Conservation (phyloP, 2,888 invertebrate species). For the Cerceris rybyensis region DNA sequence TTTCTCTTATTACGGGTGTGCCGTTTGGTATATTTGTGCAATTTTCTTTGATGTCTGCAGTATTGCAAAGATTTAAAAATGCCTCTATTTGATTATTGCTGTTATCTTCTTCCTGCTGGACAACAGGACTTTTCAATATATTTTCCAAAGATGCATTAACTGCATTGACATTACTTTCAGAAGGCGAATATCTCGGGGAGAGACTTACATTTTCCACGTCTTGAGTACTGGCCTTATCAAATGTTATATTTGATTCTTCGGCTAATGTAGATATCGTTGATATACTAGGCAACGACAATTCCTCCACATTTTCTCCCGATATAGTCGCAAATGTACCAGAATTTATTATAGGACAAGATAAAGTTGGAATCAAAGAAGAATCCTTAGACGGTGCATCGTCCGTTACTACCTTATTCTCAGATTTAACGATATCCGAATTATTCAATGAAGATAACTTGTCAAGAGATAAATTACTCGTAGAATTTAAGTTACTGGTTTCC, state of each 20-base stretch:
- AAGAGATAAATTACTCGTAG: constrained; percentile 15
- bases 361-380: background rate
- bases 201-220: background rate
- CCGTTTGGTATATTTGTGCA: constrained; percentile 1
- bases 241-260: constrained; percentile 12
- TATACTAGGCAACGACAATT: constrained; percentile 36
- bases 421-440: background rate
- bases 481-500: constrained; percentile 20
- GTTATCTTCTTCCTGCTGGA: background rate
- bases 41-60: background rate
- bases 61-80: background rate
- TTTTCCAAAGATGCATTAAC: background rate
- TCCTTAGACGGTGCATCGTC: constrained; percentile 6
- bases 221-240: background rate
- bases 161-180: background rate
- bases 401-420: background rate
- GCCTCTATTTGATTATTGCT: background rate
- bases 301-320: constrained; percentile 23
- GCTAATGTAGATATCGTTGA: constrained; percentile 28
- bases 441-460: background rate
- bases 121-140: background rate
- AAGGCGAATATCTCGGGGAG: constrained; percentile 11
- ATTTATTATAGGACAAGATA: constrained; percentile 7
- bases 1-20: background rate
- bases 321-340: constrained; percentile 28